Evolutionary conservation across 2,888 invertebrate species (phyloP).

Genomic region (Saturnia pavonia): DNA sequence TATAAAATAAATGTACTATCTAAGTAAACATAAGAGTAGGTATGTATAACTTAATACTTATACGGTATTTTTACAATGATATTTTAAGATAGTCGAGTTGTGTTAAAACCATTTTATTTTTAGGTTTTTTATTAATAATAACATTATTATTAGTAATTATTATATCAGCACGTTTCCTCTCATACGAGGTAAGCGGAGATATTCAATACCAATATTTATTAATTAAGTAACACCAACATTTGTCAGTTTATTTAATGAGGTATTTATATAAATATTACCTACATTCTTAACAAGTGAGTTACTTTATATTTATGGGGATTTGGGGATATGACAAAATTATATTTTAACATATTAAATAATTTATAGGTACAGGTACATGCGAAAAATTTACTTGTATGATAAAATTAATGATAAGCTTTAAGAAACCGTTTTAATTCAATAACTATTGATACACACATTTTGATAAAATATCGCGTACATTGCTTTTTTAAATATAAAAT

Average conservation of each 20-base stretch:
- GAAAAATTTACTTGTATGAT: too few species aligned
- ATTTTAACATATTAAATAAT: background rate
- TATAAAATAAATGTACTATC: background rate
- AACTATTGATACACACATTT: background rate
- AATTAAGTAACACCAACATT: background rate
- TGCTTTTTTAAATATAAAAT: background rate
- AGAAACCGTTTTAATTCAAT: background rate
- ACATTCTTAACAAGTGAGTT: background rate
- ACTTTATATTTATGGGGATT: background rate
- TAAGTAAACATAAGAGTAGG: background rate
- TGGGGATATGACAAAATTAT: background rate
- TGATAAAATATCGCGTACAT: background rate
- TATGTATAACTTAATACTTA: background rate
- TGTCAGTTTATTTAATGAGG: background rate
- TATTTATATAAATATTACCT: background rate
- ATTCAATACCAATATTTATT: background rate
- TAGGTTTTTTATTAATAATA: background rate
- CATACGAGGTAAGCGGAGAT: background rate
- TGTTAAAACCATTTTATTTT: background rate
- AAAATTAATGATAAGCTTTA: too few species aligned
- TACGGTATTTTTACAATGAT: background rate
- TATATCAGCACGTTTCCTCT: background rate
- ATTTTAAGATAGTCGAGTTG: background rate
- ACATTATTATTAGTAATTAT: background rate
- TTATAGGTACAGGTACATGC: too few species aligned